Conservation (phyloP, 2,888 invertebrate genomes). For the Drosophila phalerata region DNA sequence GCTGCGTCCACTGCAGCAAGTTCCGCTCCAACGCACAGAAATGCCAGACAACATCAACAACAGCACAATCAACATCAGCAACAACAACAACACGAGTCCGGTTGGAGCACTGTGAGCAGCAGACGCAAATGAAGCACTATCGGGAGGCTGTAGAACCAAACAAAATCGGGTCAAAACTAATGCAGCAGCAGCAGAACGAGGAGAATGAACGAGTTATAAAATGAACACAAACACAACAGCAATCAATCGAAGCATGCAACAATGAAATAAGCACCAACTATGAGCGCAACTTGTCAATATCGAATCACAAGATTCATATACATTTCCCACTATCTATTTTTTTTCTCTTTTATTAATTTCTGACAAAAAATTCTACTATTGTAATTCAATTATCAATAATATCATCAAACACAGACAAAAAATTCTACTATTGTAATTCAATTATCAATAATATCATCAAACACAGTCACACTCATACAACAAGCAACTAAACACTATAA, state of each 20-base stretch:
- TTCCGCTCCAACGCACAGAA: constrained; percentile 42
- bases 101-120: constrained; percentile 74
- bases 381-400: constrained; percentile 49
- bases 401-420: constrained; percentile 16
- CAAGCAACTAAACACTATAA: not conserved
- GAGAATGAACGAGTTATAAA: constrained; percentile 43
- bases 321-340: constrained; percentile 11
- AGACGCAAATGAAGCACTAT: constrained; percentile 82
- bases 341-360: constrained; percentile 18
- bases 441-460: constrained; percentile 14
- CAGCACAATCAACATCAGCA: constrained; percentile 34
- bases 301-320: constrained; percentile 12
- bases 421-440: constrained; percentile 65
- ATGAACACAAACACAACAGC: constrained; percentile 11
- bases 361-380: constrained; percentile 53
- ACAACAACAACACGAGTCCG: constrained; percentile 52
- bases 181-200: constrained; percentile 45
- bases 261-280: constrained; percentile 38
- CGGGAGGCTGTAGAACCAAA: constrained; percentile 81
- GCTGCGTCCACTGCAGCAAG: constrained; percentile 68
- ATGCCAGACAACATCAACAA: constrained; percentile 39
- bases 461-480: constrained; percentile 17
- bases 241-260: constrained; percentile 32
- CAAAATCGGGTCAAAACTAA: constrained; percentile 57
- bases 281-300: constrained; percentile 41